Evolutionary conservation across 1,140 invertebrate genomes (phyloP), one percentile per base, ranked within the genome.

Genomic region (Ooceraea biroi): DNA sequence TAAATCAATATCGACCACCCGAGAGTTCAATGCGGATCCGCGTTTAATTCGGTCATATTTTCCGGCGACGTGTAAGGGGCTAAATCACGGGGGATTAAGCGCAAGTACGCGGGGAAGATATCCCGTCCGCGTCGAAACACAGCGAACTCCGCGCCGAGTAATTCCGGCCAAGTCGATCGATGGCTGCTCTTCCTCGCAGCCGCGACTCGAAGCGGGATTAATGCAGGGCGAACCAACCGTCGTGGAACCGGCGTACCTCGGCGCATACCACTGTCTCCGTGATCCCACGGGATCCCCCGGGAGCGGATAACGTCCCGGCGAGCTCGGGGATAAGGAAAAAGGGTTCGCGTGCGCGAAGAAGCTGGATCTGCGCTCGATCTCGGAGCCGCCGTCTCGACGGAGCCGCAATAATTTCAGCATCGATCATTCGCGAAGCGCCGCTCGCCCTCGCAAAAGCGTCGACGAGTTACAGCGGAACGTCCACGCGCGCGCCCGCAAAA

Each of bases 331-430:
- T 44, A 27, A 72, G 58, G 46, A 58, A 60, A 68, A 66, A 60
- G 25, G 48, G 63, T 66, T 30, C n/a, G 66, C 72, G 25, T 30
- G 66, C 65, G 58, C 36, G 58, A 65, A 50, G 50, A 61, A 74
- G 61, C 61, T 14, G 52, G 61, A 84, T 19, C 52, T 55, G 46
- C 60, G 17, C 55, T 50, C 68, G 52, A 57, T 55, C 86, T 69
- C 60, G 82, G 78, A 46, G 41, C 41, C 55, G 48, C 41, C 30
- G 46, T 8, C 17, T 71, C 82, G 78, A 30, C 88, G 76, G 63
- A 73, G 36, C 57, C 73, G 74, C 89, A 88, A 89, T 91, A 92
- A 92, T 92, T 91, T 88, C 71, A 84, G 80, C 90, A 91, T 92
- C 88, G 82, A 91, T 92, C 90, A 92, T 91, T 89, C 82, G 82